Percentiles rank a stretch among this genome's conserved stretches.
Evolutionary conservation across 2,797 vertebrate genomes (phyloP).

Genomic region (Erethizon dorsatum): DNA sequence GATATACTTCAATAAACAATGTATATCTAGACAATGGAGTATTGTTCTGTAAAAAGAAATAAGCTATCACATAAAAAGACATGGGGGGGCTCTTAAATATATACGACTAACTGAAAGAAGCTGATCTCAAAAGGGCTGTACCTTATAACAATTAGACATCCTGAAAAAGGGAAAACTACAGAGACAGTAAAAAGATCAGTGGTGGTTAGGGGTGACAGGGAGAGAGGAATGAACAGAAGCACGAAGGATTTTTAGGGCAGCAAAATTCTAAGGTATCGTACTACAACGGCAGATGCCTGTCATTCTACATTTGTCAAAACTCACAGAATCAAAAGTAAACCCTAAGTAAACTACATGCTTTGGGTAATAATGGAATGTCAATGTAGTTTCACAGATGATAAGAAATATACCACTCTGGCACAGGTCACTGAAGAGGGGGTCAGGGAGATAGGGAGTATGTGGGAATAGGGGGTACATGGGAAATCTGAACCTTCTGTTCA

Average conservation of each 20-base stretch:
- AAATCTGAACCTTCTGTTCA: background rate
- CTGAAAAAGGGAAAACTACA: conserved; percentile 17
- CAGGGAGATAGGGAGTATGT: background rate
- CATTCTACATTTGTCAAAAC: background rate
- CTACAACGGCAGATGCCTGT: background rate
- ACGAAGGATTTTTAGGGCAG: background rate
- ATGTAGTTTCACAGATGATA: background rate
- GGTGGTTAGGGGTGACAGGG: background rate
- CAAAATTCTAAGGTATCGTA: background rate
- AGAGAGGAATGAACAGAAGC: background rate
- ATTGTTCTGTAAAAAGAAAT: conserved; percentile 18
- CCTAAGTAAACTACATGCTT: background rate
- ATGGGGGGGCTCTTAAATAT: background rate
- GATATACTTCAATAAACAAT: background rate
- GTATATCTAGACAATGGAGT: background rate
- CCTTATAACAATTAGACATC: background rate
- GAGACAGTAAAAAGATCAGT: background rate
- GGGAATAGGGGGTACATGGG: background rate
- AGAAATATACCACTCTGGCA: background rate
- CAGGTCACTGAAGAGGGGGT: background rate
- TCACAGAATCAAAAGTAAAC: background rate
- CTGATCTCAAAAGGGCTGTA: background rate
- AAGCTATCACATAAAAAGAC: background rate
- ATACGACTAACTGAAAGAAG: background rate
- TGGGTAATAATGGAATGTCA: background rate